Evolutionary conservation across 2,888 invertebrate species (phyloP).

Genomic region (Plagiodera versicolora): DNA sequence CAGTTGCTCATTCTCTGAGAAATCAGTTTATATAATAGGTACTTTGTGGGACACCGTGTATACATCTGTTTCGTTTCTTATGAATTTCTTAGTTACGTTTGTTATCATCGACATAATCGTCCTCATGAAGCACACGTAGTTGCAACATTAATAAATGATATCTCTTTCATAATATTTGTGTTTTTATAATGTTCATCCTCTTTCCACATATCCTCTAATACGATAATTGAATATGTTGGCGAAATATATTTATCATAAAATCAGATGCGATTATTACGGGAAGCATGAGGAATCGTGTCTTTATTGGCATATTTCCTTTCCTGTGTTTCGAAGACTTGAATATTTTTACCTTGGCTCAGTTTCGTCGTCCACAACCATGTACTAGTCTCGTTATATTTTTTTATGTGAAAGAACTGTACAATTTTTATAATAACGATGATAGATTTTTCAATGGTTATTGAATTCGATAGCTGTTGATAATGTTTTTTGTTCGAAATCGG

Average conservation of each 20-base stretch:
- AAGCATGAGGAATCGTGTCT: constrained; percentile 11
- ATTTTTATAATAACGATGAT: too few species aligned
- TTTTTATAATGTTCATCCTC: constrained; percentile 12
- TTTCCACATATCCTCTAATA: constrained; percentile 7
- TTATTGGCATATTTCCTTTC: constrained; percentile 36
- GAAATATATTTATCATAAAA: constrained; percentile 18
- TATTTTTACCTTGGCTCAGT: constrained; percentile 20
- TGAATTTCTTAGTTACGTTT: too few species aligned
- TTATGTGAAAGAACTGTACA: too few species aligned
- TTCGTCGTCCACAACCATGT: constrained; percentile 18
- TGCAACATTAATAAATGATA: not conserved
- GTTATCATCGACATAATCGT: not conserved
- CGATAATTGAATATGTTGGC: constrained; percentile 13
- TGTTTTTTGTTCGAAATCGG: too few species aligned
- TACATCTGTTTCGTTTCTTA: too few species aligned
- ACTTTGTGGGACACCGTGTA: too few species aligned
- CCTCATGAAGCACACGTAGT: too few species aligned
- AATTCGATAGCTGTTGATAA: too few species aligned
- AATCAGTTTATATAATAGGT: too few species aligned
- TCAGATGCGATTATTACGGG: constrained; percentile 12
- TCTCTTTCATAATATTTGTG: constrained; percentile 5
- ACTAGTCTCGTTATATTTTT: constrained; percentile 5
- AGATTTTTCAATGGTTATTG: too few species aligned
- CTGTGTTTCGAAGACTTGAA: constrained; percentile 24
- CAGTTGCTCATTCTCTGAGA: too few species aligned